A percentile compares a stretch with the other conserved stretches of the same genome.
These are phyloP conservation scores for Colossoma macropomum DNA, from an alignment of 2,113 vertebrate genomes.

Conservation along the genomic window DNA sequence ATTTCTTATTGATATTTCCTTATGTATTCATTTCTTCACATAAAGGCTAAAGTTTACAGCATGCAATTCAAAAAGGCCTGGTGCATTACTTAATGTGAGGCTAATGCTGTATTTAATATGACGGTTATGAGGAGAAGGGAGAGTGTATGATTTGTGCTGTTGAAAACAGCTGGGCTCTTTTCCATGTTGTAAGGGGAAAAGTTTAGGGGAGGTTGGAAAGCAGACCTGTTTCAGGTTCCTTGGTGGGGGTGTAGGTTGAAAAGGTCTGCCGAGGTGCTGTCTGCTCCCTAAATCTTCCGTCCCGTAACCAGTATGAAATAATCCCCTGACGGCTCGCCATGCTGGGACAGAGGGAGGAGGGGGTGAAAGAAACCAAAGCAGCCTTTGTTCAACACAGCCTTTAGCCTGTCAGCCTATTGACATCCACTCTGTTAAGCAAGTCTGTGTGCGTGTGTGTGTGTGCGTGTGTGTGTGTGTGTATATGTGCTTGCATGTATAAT, in stretches of 20 bases:
- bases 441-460: constrained; percentile 25
- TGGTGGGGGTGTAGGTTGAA: constrained; percentile 12
- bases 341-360: constrained; percentile 29
- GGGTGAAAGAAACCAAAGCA: constrained; percentile 60
- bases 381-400: constrained; percentile 67
- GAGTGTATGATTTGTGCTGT: constrained; percentile 34
- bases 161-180: constrained; percentile 48
- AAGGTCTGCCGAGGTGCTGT: constrained; percentile 46
- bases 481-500: constrained; percentile 27
- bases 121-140: constrained; percentile 40
- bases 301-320: constrained; percentile 66
- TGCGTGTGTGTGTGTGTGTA: constrained; percentile 15
- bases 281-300: constrained; percentile 61
- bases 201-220: constrained; percentile 26
- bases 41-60: constrained; percentile 52
- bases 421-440: constrained; percentile 60
- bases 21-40: constrained; percentile 57
- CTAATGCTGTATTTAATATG: constrained; percentile 53
- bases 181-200: constrained; percentile 16
- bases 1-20: too few species aligned
- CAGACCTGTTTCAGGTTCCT: constrained; percentile 21
- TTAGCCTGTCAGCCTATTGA: constrained; percentile 63
- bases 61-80: constrained; percentile 41
- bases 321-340: constrained; percentile 64
- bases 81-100: constrained; percentile 47